Percentiles rank a stretch among this genome's conserved stretches.
Evolutionary conservation across 2,888 invertebrate species (phyloP).

Genomic region (Oegoconia quadripuncta): DNA sequence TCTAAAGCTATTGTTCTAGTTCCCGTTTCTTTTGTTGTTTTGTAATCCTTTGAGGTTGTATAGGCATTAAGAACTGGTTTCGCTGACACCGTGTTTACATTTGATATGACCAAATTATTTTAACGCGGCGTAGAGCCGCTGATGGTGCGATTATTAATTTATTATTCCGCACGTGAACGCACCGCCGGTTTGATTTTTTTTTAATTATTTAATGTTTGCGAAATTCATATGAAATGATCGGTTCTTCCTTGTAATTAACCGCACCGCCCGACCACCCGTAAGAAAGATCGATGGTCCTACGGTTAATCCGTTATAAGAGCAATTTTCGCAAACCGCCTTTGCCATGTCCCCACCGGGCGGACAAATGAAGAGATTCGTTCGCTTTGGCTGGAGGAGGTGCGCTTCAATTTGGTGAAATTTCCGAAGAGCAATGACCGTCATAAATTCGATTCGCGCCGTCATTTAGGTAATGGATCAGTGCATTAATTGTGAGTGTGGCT

Average conservation of each 20-base stretch:
- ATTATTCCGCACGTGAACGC: constrained; percentile 66
- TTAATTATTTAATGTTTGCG: constrained; percentile 69
- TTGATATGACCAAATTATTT: constrained; percentile 18
- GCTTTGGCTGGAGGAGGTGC: constrained; percentile 21
- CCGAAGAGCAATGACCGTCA: constrained; percentile 46
- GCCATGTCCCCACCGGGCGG: constrained; percentile 42
- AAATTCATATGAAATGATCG: constrained; percentile 72
- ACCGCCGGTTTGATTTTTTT: constrained; percentile 58
- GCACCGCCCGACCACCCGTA: constrained; percentile 64
- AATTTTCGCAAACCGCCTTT: constrained; percentile 59
- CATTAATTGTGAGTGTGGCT: constrained; percentile 32
- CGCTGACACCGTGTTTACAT: neutral
- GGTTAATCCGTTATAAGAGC: constrained; percentile 54
- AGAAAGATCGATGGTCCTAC: constrained; percentile 60
- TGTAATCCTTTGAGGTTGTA: constrained; percentile 18
- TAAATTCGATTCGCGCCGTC: constrained; percentile 55
- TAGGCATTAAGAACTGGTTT: constrained; percentile 6
- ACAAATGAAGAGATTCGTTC: constrained; percentile 61
- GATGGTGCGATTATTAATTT: constrained; percentile 54
- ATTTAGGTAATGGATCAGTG: constrained; percentile 53
- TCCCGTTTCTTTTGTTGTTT: constrained; percentile 31
- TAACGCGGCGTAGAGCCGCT: constrained; percentile 23
- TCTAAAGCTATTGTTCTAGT: constrained; percentile 67
- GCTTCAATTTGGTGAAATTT: constrained; percentile 50
- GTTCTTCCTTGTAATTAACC: constrained; percentile 70